Percentiles rank a stretch among this genome's conserved stretches.
Evolutionary conservation across 2,113 vertebrate species (phyloP).

Genomic region (Atractosteus spatula): DNA sequence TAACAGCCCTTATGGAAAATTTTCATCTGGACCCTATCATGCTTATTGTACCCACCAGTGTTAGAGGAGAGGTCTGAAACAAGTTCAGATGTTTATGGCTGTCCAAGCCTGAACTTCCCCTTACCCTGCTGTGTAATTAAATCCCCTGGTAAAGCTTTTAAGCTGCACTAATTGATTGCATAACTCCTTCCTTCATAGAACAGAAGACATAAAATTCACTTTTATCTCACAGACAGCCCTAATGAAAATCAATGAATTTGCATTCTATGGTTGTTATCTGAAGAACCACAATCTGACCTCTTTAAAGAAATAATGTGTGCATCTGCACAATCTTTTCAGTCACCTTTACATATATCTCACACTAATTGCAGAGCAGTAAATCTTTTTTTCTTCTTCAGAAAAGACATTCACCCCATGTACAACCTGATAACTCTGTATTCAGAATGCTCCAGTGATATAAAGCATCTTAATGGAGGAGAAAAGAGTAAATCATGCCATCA

Average conservation of each 20-base stretch:
- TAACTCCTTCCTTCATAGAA: slow-evolving; percentile 38
- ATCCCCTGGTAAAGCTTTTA: slow-evolving; percentile 48
- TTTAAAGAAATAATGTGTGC: slow-evolving; percentile 26
- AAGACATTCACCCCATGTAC: background rate
- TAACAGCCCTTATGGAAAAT: no score
- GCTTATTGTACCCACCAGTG: no score
- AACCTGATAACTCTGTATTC: background rate
- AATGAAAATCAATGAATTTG: background rate
- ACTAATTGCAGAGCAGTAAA: slow-evolving; percentile 21
- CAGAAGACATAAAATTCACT: background rate
- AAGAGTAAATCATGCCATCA: no score
- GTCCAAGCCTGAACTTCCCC: background rate
- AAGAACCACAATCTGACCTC: slow-evolving; percentile 32
- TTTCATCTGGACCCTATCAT: no score
- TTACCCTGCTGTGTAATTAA: slow-evolving; percentile 22
- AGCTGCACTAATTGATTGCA: slow-evolving; percentile 52
- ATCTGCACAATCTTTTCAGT: slow-evolving; percentile 22
- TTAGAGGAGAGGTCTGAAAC: no score
- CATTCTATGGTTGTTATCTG: slow-evolving; percentile 44
- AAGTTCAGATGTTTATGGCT: no score
- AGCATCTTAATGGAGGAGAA: background rate
- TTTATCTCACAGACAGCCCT: background rate
- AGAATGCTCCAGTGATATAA: background rate
- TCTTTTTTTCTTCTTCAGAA: background rate
- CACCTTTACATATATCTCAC: slow-evolving; percentile 33